phyloP scores from a whole-genome alignment of 1,140 invertebrate species.

The Bombus vancouverensis region DNA sequence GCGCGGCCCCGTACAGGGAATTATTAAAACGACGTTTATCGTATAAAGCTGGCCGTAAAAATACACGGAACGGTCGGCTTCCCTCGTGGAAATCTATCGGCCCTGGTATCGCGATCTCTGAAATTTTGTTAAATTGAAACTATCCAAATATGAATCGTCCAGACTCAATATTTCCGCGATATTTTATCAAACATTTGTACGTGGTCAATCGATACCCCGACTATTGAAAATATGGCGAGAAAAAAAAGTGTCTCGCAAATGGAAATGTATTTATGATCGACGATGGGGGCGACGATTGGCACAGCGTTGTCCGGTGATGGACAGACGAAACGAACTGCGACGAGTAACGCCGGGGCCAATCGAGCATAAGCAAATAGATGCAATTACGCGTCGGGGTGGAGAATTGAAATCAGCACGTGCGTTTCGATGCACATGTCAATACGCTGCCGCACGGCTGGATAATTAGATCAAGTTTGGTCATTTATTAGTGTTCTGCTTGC shows the following conservation, averaged over 20 bases:
- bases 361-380: constrained; percentile 65
- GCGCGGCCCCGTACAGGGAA: neutral
- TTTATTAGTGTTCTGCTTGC: constrained; percentile 66
- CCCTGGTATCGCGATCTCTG: neutral
- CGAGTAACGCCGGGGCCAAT: constrained; percentile 31
- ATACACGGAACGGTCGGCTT: neutral
- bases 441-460: constrained; percentile 47
- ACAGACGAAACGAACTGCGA: neutral
- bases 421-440: constrained; percentile 65
- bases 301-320: no score
- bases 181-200: neutral
- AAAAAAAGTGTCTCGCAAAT: no score
- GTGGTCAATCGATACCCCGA: neutral
- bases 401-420: constrained; percentile 66
- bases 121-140: neutral
- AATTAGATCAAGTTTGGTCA: constrained; percentile 75
- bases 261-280: neutral
- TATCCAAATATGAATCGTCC: neutral
- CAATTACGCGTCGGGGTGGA: constrained; percentile 53
- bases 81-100: neutral
- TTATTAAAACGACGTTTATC: constrained; percentile 45
- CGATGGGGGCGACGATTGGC: neutral
- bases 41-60: constrained; percentile 12
- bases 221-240: neutral
- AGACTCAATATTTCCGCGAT: neutral